Evolutionary conservation across 1,140 invertebrate species (phyloP).

Genomic region (Dryas iulia): DNA sequence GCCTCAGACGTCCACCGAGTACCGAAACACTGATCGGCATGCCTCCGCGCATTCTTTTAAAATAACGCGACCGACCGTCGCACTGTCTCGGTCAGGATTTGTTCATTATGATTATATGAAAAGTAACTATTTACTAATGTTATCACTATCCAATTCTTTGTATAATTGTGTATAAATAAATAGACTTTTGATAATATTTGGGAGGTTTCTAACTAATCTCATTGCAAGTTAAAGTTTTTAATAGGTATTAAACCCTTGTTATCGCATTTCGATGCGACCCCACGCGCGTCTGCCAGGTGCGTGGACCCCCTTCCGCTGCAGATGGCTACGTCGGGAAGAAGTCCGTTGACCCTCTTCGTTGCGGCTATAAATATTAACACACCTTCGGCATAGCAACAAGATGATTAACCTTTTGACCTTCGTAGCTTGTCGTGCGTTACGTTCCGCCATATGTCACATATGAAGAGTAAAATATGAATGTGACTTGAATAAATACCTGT

Average conservation of each 20-base stretch:
- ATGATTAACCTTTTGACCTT: slow-evolving; percentile 21
- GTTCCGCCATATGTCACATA: neutral
- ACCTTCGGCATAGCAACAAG: slow-evolving; percentile 24
- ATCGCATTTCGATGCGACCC: slow-evolving; percentile 50
- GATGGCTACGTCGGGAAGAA: slow-evolving; percentile 47
- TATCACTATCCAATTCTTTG: too few relatives aligned
- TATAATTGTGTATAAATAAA: slow-evolving; percentile 35
- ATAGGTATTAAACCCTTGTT: slow-evolving; percentile 34
- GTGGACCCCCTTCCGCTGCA: slow-evolving; percentile 57
- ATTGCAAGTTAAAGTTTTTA: neutral
- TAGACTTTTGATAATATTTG: neutral
- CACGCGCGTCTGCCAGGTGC: slow-evolving; percentile 64
- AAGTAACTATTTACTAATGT: too few relatives aligned
- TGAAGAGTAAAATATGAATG: neutral
- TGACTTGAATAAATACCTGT: neutral
- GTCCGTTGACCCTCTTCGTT: slow-evolving; percentile 40
- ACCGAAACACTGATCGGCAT: slow-evolving; percentile 28
- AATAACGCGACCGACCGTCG: slow-evolving; percentile 11
- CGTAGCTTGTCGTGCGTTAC: neutral
- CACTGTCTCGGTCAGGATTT: neutral
- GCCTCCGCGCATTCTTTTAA: slow-evolving; percentile 44
- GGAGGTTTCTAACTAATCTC: neutral
- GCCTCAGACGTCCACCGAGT: slow-evolving; percentile 37
- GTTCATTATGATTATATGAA: neutral
- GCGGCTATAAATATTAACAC: slow-evolving; percentile 30